Evolutionary conservation across 2,888 invertebrate genomes (phyloP).

Genomic region (Pteria penguin): DNA sequence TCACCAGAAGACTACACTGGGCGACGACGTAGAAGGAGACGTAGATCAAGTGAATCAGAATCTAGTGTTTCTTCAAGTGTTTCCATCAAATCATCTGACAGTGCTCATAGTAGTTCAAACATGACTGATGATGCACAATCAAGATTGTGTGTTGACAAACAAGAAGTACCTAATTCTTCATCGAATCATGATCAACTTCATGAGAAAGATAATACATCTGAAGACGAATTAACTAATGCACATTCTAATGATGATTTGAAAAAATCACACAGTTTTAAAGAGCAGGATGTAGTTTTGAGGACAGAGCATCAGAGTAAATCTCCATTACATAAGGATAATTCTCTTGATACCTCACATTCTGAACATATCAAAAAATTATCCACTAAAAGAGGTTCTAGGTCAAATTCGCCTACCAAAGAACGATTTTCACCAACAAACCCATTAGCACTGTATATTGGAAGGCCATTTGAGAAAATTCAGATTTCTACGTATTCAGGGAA

Average conservation of each 20-base stretch:
- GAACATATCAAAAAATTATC: neutral
- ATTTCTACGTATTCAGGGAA: neutral
- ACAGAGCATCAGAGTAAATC: conserved; percentile 11
- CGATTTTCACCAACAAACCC: neutral
- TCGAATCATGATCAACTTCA: too few species aligned
- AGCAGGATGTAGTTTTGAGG: conserved; percentile 22
- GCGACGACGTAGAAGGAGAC: neutral
- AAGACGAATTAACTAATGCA: neutral
- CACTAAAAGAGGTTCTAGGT: neutral
- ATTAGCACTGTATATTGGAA: neutral
- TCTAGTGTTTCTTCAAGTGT: neutral
- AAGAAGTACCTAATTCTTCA: neutral
- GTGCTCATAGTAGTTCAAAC: neutral
- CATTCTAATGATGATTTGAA: neutral
- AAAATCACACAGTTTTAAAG: conserved; percentile 1
- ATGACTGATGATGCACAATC: neutral
- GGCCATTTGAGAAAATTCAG: neutral
- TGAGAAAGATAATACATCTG: neutral
- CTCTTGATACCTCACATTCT: neutral
- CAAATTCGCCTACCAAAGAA: neutral
- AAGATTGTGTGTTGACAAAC: neutral
- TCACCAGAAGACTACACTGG: conserved; percentile 27
- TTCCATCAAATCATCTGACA: neutral
- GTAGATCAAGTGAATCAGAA: conserved; percentile 9
- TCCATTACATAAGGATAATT: conserved; percentile 14